phyloP scores from a whole-genome alignment of 2,113 vertebrate species.

The Pycnonotus jocosus region DNA sequence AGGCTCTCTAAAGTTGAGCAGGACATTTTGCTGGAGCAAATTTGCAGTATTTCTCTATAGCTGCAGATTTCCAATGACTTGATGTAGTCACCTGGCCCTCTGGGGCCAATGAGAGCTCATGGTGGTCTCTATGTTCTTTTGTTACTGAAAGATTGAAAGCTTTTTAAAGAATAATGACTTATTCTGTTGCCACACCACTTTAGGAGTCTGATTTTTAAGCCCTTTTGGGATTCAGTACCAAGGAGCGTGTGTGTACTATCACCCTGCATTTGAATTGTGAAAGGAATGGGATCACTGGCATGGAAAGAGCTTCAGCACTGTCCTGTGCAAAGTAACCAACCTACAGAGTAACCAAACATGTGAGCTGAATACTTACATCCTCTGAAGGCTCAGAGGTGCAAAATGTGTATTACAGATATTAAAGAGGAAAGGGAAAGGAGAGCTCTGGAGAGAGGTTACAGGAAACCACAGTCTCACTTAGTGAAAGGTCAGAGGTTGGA shows the following conservation, averaged over 20 bases:
- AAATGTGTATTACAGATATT: background rate
- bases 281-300: background rate
- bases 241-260: background rate
- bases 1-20: background rate
- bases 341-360: background rate
- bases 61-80: background rate
- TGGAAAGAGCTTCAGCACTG: background rate
- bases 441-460: background rate
- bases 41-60: conserved; percentile 9
- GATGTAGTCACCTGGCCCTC: background rate
- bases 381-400: background rate
- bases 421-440: background rate
- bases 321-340: background rate
- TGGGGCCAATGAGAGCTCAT: background rate
- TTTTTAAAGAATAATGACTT: background rate
- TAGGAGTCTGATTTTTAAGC: background rate
- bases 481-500: background rate
- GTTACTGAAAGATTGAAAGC: background rate
- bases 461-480: background rate
- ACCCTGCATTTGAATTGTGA: background rate
- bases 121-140: background rate
- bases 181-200: background rate
- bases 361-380: background rate
- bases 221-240: background rate
- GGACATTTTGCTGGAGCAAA: background rate